Evolutionary conservation across 2,888 invertebrate species (phyloP), one percentile per base, ranked within the genome.

Genomic region (Acanthococcus lagerstroemiae): DNA sequence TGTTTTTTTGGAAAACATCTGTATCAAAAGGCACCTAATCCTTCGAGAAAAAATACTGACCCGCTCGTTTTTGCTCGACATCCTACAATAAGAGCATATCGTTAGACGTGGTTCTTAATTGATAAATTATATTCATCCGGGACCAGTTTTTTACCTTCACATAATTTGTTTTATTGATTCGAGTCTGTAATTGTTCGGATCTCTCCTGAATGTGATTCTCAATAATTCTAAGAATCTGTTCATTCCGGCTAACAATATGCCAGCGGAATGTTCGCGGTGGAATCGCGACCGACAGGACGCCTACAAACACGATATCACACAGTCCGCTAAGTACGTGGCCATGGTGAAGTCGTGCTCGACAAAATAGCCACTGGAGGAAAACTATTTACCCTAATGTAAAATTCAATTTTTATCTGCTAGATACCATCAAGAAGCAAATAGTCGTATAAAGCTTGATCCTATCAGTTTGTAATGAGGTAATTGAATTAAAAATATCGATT

Each of bases 261-360:
- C 77, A 92, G 91, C 0, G 99, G 99, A 72, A 88, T 83, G 75
- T 92, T 91, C 1, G 99, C 99, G 0, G 83, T 83, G 1, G 97
- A 93, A 68, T 85, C n/a, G n/a, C 77, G 1, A 95, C 83, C 0
- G 96, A 95, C 0, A 99, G 97, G 50, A 80, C 79, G 55, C 99
- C 99, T 75, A 97, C 97, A 76, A 99, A 96, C 56, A 99, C 97
- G 71, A 99, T 95, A 3, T n/a, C n/a, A 99, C 99, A 50, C 97
- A 84, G 77, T 99, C 99, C 0, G 97, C 95, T 69, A 95, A 82
- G 77, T 99, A 99, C 0, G 99, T 99, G 17, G 97, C 97, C 99
- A 99, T 99, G 71, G 99, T 99, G 77, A 99, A 99, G 80, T 99
- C 97, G 86, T 99, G 99, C 84, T 99, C 99, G 1, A 99, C 99